Percentiles rank a stretch among this genome's conserved stretches.
phyloP scores from a whole-genome alignment of 2,113 vertebrate species.

The Neodon shergylaensis region DNA sequence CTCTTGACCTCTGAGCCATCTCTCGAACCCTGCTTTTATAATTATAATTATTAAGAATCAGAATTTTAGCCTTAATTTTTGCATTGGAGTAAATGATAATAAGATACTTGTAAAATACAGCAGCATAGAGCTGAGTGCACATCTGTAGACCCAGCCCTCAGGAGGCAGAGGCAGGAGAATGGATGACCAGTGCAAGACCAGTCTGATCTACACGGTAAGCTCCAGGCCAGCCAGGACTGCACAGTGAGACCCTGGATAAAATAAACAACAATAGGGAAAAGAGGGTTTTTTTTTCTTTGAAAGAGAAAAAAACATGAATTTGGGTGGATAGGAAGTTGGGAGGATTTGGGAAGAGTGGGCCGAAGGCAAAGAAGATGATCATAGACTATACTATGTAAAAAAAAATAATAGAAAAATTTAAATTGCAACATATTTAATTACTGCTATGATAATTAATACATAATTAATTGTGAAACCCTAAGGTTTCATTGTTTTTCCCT shows the following conservation, averaged over 20 bases:
- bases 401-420: neutral
- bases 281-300: neutral
- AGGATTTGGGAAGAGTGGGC: neutral
- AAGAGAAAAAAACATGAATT: neutral
- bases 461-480: neutral
- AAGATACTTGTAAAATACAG: neutral
- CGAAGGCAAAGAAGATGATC: neutral
- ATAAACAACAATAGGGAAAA: neutral
- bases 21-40: neutral
- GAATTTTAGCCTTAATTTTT: constrained; percentile 8
- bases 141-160: neutral
- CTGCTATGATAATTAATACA: neutral
- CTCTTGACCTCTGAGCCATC: too few relatives aligned
- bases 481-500: neutral
- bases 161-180: neutral
- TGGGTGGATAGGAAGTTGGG: neutral
- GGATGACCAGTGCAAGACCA: neutral
- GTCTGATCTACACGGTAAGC: neutral
- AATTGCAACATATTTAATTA: constrained; percentile 1
- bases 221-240: neutral
- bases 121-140: neutral
- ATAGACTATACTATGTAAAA: neutral
- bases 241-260: neutral
- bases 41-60: neutral
- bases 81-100: neutral